phyloP scores from a whole-genome alignment of 2,888 invertebrate species.

The Eilema caniola region DNA sequence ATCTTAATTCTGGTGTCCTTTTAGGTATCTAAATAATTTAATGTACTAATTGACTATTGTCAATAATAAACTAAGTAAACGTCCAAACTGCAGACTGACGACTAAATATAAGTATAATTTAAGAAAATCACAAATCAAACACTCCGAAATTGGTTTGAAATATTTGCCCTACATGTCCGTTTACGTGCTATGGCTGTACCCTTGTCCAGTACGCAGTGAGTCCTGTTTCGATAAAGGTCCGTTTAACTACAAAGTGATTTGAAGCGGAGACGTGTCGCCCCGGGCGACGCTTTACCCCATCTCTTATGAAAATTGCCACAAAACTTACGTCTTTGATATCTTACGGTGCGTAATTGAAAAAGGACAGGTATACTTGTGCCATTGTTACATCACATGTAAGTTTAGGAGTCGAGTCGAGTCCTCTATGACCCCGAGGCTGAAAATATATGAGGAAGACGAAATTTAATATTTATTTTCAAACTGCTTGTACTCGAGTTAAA shows the following conservation, averaged over 20 bases:
- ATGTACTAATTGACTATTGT: background rate
- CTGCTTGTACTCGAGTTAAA: background rate
- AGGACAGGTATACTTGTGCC: slow-evolving; percentile 25
- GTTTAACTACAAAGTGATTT: slow-evolving; percentile 82
- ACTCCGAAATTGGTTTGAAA: background rate
- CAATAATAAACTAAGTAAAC: too few species aligned
- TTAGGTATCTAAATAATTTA: background rate
- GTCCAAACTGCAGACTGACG: too few species aligned
- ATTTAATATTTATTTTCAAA: background rate
- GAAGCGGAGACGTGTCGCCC: slow-evolving; percentile 72
- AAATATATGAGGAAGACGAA: background rate
- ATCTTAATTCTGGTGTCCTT: background rate
- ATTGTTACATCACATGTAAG: background rate
- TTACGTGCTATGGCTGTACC: slow-evolving; percentile 56
- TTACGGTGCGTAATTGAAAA: slow-evolving; percentile 42
- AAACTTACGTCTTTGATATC: slow-evolving; percentile 55
- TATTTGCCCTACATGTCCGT: slow-evolving; percentile 7
- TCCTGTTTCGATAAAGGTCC: slow-evolving; percentile 70
- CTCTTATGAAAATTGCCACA: slow-evolving; percentile 77
- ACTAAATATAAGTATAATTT: background rate
- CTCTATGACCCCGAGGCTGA: background rate
- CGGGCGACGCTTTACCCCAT: slow-evolving; percentile 73
- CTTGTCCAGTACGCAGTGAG: slow-evolving; percentile 60
- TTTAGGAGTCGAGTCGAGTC: background rate
- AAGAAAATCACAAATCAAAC: background rate